phyloP scores from a whole-genome alignment of 2,113 vertebrate species.

The Tyrannus savana region DNA sequence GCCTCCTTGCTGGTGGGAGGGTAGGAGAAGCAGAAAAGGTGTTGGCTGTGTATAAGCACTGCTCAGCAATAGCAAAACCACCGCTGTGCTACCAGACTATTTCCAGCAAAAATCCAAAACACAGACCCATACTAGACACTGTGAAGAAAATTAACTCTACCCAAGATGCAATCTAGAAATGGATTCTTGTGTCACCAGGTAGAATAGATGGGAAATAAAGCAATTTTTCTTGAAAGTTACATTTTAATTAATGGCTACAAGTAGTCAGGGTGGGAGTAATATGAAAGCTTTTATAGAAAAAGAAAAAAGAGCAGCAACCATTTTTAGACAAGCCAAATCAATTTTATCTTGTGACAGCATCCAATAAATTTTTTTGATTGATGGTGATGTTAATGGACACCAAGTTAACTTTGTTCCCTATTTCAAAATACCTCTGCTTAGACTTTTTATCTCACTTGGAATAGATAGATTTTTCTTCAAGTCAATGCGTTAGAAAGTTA shows the following conservation, averaged over 20 bases:
- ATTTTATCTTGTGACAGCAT: neutral
- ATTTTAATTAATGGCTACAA: neutral
- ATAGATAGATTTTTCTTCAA: neutral
- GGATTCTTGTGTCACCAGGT: neutral
- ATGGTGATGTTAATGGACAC: neutral
- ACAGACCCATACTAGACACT: neutral
- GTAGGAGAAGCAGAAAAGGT: neutral
- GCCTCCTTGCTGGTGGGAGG: fast-evolving
- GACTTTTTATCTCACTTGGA: neutral
- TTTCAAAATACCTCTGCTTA: neutral
- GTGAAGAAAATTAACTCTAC: neutral
- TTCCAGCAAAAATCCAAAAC: neutral
- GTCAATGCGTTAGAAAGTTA: neutral
- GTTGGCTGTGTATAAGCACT: neutral
- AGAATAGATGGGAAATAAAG: neutral
- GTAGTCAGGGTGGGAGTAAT: neutral
- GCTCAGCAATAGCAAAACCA: neutral
- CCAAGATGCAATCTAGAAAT: neutral
- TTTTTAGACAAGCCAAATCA: neutral
- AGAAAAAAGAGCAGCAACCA: neutral
- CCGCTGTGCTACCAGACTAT: neutral
- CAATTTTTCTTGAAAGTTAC: neutral
- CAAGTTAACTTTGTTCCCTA: neutral
- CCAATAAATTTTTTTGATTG: neutral
- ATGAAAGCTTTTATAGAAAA: neutral